Evolutionary conservation across 2,888 invertebrate genomes (phyloP).

Genomic region (Lithophane semibrunnea): DNA sequence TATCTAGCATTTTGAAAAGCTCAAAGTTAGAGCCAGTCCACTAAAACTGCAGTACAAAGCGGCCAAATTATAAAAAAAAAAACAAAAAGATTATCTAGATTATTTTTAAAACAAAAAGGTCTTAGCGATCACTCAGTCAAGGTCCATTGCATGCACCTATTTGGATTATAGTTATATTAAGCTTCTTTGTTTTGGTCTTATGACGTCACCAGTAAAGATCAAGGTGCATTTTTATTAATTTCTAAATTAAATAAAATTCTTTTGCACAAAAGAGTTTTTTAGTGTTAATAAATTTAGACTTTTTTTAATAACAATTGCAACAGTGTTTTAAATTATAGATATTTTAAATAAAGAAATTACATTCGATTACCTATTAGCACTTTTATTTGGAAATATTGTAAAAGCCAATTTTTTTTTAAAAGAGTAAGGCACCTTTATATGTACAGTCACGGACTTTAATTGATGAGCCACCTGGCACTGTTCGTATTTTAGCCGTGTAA

Average conservation of each 20-base stretch:
- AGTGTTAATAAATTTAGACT: neutral
- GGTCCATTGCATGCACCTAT: slow-evolving; percentile 8
- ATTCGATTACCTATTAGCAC: no score
- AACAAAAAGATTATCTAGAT: neutral
- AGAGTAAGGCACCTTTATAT: no score
- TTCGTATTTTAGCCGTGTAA: no score
- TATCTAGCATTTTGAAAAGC: neutral
- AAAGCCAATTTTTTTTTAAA: no score
- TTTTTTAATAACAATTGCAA: neutral
- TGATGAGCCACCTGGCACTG: no score
- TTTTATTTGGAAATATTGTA: no score
- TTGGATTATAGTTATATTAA: neutral
- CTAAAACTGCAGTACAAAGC: neutral
- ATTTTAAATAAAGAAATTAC: neutral
- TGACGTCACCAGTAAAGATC: slow-evolving; percentile 41
- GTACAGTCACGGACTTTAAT: no score
- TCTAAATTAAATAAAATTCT: neutral
- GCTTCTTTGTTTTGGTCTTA: slow-evolving; percentile 41
- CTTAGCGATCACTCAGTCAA: slow-evolving; percentile 21
- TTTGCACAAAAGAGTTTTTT: neutral
- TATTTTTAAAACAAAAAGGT: slow-evolving; percentile 22
- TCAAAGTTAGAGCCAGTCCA: neutral
- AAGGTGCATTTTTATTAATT: slow-evolving; percentile 24
- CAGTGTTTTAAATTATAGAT: neutral
- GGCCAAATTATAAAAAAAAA: neutral